Percentiles rank a stretch among this genome's conserved stretches.
phyloP scores from a whole-genome alignment of 1,140 invertebrate species.

The Caenorhabditis latens region DNA sequence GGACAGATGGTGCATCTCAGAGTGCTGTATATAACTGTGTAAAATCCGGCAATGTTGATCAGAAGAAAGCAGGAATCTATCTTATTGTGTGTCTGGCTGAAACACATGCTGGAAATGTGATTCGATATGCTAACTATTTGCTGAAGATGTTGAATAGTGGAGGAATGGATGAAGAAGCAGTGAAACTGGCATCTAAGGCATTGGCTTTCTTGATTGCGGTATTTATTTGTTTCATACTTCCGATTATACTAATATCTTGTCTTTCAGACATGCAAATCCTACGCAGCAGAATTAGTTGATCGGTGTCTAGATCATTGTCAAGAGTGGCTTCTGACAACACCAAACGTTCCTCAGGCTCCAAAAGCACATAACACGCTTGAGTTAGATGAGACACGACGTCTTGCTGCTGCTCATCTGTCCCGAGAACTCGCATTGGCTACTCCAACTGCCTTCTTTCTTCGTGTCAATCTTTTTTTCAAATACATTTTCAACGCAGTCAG shows the following conservation, averaged over 20 bases:
- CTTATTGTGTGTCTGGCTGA: conserved; percentile 67
- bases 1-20: conserved; percentile 55
- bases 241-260: neutral
- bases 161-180: conserved; percentile 58
- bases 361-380: conserved; percentile 53
- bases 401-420: conserved; percentile 85
- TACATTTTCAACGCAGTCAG: conserved; percentile 90
- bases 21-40: conserved; percentile 65
- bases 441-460: conserved; percentile 98
- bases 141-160: conserved; percentile 66
- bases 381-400: conserved; percentile 54
- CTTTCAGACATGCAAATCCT: conserved; percentile 72
- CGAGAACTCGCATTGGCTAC: conserved; percentile 93
- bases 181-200: conserved; percentile 65
- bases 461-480: conserved; percentile 95
- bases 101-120: conserved; percentile 53
- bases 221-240: neutral
- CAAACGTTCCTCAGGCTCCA: conserved; percentile 18
- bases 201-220: conserved; percentile 64
- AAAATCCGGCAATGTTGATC: conserved; percentile 64
- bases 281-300: conserved; percentile 71
- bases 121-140: conserved; percentile 67
- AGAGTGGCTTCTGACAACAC: conserved; percentile 64
- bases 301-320: conserved; percentile 67
- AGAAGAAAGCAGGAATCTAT: conserved; percentile 71